Conservation (phyloP, 2,888 invertebrate genomes). For the Neria commutata region DNA sequence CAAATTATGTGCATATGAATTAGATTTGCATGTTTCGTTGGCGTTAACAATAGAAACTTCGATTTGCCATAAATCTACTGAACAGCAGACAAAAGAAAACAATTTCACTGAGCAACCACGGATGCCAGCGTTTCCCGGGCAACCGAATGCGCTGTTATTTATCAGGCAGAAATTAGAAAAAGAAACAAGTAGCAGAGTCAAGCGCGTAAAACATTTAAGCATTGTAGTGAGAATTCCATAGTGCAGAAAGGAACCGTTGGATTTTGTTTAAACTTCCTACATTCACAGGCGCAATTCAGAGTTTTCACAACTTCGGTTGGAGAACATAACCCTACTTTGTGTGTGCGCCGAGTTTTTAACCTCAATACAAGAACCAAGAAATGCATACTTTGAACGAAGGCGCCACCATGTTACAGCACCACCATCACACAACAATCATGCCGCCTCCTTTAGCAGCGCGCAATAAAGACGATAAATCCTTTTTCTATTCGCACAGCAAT, state of each 20-base stretch:
- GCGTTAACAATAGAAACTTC: not conserved
- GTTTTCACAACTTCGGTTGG: not conserved
- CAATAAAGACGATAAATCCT: constrained; percentile 41
- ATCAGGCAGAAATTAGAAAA: constrained; percentile 18
- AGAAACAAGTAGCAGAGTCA: too few relatives aligned
- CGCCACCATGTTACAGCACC: constrained; percentile 52
- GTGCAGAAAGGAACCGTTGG: not conserved
- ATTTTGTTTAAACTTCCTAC: not conserved
- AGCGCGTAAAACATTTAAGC: too few relatives aligned
- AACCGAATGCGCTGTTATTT: constrained; percentile 26
- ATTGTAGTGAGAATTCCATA: too few relatives aligned
- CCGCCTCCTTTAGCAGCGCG: constrained; percentile 34
- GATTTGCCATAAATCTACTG: not conserved
- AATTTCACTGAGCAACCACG: constrained; percentile 19
- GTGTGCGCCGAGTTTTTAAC: not conserved
- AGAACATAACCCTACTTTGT: not conserved
- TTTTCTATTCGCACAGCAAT: constrained; percentile 63
- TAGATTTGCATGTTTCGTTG: not conserved
- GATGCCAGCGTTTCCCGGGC: constrained; percentile 11
- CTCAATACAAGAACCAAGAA: too few relatives aligned
- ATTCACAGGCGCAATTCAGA: not conserved
- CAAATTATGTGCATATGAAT: not conserved
- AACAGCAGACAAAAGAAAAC: constrained; percentile 10
- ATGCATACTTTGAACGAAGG: constrained; percentile 53
- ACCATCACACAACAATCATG: constrained; percentile 31